phyloP scores from a whole-genome alignment of 1,140 invertebrate species.

The Pinna nobilis region DNA sequence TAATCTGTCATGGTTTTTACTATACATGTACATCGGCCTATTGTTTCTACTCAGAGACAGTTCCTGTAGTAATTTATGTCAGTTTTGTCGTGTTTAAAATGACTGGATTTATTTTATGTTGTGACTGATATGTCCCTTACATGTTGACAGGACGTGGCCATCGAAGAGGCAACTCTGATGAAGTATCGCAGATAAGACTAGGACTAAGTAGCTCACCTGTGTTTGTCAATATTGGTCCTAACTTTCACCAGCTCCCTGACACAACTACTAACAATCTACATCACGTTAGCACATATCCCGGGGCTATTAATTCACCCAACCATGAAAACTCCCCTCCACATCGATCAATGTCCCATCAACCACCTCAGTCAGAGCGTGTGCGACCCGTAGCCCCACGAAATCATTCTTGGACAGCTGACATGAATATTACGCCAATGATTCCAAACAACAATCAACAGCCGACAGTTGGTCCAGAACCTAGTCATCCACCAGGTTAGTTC shows the following conservation, averaged over 20 bases:
- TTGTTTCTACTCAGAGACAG: not conserved
- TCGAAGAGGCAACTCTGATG: slow-evolving; percentile 65
- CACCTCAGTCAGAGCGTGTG: slow-evolving; percentile 39
- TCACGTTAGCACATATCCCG: slow-evolving; percentile 64
- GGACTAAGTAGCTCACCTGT: slow-evolving; percentile 39
- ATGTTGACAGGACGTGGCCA: slow-evolving; percentile 57
- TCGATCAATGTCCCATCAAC: slow-evolving; percentile 64
- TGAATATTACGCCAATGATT: slow-evolving; percentile 23
- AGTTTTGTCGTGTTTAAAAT: not conserved
- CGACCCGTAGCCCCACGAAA: slow-evolving; percentile 20
- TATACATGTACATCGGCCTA: too few species aligned
- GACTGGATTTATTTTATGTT: slow-evolving; percentile 1
- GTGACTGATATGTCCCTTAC: not conserved
- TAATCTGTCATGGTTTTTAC: too few species aligned
- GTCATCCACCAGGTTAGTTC: slow-evolving; percentile 15
- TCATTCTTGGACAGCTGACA: slow-evolving; percentile 49
- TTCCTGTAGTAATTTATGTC: not conserved
- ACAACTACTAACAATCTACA: slow-evolving; percentile 48
- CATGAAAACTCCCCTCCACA: slow-evolving; percentile 46
- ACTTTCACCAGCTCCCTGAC: slow-evolving; percentile 17
- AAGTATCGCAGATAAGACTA: slow-evolving; percentile 43
- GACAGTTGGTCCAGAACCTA: not conserved
- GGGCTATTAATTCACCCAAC: slow-evolving; percentile 40
- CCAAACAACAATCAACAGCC: slow-evolving; percentile 1
- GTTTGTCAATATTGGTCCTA: slow-evolving; percentile 38